Percentiles rank a stretch among this genome's conserved stretches.
These are phyloP conservation scores for Smithornis capensis DNA, from an alignment of 2,113 vertebrate genomes.

Conservation along the genomic window DNA sequence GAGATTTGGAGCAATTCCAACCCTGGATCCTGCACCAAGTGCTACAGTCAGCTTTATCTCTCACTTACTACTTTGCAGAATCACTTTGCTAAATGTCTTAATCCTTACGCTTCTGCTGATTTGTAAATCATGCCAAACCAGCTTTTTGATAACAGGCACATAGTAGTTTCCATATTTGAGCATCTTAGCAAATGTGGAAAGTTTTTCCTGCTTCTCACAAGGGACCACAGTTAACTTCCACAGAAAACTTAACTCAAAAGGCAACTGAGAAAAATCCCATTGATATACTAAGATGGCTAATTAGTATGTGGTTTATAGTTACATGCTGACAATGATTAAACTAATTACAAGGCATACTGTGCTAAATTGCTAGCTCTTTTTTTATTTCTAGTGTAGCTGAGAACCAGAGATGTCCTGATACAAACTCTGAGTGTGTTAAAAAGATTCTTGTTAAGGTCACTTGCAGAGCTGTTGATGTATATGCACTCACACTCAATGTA, in stretches of 20 bases:
- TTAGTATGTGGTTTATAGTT: slow-evolving; percentile 72
- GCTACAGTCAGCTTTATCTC: not conserved
- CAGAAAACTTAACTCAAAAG: slow-evolving; percentile 62
- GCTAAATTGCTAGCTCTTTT: slow-evolving; percentile 70
- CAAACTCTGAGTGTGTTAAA: slow-evolving; percentile 48
- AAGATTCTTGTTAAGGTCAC: slow-evolving; percentile 4
- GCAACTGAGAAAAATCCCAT: slow-evolving; percentile 52
- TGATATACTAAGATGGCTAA: slow-evolving; percentile 59
- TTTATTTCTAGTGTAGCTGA: slow-evolving; percentile 37
- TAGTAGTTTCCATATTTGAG: slow-evolving; percentile 35
- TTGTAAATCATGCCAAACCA: slow-evolving; percentile 58
- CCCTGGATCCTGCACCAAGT: accelerated
- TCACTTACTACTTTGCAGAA: slow-evolving; percentile 29
- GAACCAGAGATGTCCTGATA: slow-evolving; percentile 50
- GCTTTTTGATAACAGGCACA: slow-evolving; percentile 46
- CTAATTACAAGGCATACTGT: slow-evolving; percentile 70
- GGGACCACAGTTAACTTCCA: slow-evolving; percentile 28
- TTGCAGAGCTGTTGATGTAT: not conserved
- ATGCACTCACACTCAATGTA: not conserved
- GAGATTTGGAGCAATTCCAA: not conserved
- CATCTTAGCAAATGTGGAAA: slow-evolving; percentile 36
- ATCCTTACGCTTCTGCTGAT: slow-evolving; percentile 47
- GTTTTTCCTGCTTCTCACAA: slow-evolving; percentile 27
- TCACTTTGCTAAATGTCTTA: slow-evolving; percentile 26
- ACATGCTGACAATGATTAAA: slow-evolving; percentile 73